These are phyloP conservation scores for Luffia ferchaultella DNA, from an alignment of 2,888 invertebrate species.

Conservation along the genomic window DNA sequence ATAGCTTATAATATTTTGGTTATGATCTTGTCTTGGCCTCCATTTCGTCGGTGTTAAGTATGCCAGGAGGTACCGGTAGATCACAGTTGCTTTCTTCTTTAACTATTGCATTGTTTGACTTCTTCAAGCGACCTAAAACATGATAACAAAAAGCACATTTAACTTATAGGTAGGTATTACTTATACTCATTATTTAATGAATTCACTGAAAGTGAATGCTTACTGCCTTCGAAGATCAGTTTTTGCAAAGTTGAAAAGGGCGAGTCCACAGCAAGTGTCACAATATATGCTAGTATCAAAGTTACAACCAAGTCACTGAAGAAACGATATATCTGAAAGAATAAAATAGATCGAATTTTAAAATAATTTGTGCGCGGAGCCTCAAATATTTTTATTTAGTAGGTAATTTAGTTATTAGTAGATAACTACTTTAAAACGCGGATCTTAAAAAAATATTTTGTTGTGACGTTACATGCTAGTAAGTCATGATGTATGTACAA, in stretches of 20 bases:
- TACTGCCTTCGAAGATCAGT: constrained; percentile 28
- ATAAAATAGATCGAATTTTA: constrained; percentile 2
- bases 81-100: too few species aligned
- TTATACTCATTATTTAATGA: too few species aligned
- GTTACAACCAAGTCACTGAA: constrained; percentile 26
- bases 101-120: background rate
- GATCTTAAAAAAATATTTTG: background rate
- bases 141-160: background rate
- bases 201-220: too few species aligned
- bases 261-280: constrained; percentile 35
- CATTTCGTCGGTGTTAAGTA: background rate
- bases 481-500: background rate
- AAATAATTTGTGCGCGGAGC: background rate
- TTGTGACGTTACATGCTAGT: background rate
- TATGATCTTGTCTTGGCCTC: background rate
- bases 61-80: too few species aligned
- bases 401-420: too few species aligned
- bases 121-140: background rate
- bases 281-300: constrained; percentile 27
- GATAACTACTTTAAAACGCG: background rate
- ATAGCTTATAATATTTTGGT: too few species aligned
- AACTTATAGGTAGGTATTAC: too few species aligned
- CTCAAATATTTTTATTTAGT: background rate
- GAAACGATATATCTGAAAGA: constrained; percentile 31
- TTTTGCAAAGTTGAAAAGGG: constrained; percentile 40